Percentiles rank a stretch among this genome's conserved stretches.
Conservation (phyloP, 2,888 invertebrate genomes). For the Eristalis pertinax region DNA sequence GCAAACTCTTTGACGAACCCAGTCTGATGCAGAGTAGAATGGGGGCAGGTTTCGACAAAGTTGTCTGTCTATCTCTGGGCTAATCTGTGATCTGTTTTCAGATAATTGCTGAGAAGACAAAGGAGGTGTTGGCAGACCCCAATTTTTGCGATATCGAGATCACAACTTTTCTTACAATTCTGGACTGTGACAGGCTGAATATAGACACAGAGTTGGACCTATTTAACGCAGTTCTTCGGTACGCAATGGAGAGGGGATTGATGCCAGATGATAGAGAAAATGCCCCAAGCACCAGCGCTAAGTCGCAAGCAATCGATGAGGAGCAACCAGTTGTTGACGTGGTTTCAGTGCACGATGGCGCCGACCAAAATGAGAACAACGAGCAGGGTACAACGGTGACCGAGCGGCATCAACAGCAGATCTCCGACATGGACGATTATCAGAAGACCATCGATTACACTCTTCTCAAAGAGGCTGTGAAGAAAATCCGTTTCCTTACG, state of each 20-base stretch:
- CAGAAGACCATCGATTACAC: constrained; percentile 77
- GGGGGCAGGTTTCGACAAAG: constrained; percentile 82
- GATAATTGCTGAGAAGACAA: constrained; percentile 90
- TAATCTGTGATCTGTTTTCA: constrained; percentile 78
- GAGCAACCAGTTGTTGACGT: constrained; percentile 73
- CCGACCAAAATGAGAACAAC: constrained; percentile 67
- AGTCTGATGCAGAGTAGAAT: constrained; percentile 91
- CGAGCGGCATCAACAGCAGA: constrained; percentile 25
- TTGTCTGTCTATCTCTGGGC: not conserved
- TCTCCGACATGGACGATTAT: constrained; percentile 76
- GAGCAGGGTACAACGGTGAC: constrained; percentile 69
- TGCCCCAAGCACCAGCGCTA: constrained; percentile 36
- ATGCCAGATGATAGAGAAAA: constrained; percentile 74
- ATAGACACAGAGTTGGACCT: constrained; percentile 89
- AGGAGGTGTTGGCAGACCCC: constrained; percentile 88
- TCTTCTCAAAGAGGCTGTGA: constrained; percentile 85
- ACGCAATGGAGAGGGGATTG: constrained; percentile 84
- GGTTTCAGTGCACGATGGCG: constrained; percentile 72
- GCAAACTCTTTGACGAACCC: constrained; percentile 91
- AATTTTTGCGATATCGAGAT: constrained; percentile 91
- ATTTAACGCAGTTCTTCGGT: constrained; percentile 88
- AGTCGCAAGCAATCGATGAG: constrained; percentile 48
- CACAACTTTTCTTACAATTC: constrained; percentile 88
- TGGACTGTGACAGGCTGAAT: constrained; percentile 88
- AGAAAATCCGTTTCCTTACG: constrained; percentile 90